Percentiles rank a stretch among this genome's conserved stretches.
These are phyloP conservation scores for Abramis brama DNA, from an alignment of 2,113 vertebrate species.

Conservation along the genomic window DNA sequence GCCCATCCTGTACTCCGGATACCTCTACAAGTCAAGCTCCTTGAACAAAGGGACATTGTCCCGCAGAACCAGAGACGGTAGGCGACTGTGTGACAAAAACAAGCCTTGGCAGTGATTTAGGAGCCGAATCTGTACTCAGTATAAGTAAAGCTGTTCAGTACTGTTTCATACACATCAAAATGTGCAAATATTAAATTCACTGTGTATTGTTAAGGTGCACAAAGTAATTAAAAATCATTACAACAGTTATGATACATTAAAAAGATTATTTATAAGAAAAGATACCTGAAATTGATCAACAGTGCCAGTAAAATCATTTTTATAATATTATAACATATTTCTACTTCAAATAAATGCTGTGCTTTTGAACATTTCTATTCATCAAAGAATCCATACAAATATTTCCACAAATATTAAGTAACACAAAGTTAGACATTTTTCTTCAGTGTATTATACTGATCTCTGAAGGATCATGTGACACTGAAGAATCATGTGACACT, in stretches of 20 bases:
- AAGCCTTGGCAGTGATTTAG: constrained; percentile 46
- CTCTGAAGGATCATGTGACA: not conserved
- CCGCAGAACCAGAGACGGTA: constrained; percentile 84
- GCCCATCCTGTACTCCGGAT: constrained; percentile 83
- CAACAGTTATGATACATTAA: too few species aligned
- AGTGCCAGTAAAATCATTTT: not conserved
- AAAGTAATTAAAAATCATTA: not conserved
- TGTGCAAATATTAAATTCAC: not conserved
- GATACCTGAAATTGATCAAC: not conserved
- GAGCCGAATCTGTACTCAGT: constrained; percentile 37
- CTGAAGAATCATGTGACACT: not conserved
- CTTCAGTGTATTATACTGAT: not conserved
- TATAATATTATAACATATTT: not conserved
- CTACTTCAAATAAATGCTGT: not conserved
- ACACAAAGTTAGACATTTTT: not conserved
- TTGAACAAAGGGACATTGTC: constrained; percentile 73
- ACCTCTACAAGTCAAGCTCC: constrained; percentile 81
- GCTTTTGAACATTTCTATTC: not conserved
- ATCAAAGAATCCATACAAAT: not conserved
- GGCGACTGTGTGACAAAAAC: constrained; percentile 43
- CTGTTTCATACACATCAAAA: not conserved
- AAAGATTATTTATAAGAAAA: not conserved
- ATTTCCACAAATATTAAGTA: not conserved
- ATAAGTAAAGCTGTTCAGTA: constrained; percentile 28
- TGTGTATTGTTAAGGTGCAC: not conserved